Conservation (phyloP, 2,888 invertebrate species). For the Eristalis arbustorum region DNA sequence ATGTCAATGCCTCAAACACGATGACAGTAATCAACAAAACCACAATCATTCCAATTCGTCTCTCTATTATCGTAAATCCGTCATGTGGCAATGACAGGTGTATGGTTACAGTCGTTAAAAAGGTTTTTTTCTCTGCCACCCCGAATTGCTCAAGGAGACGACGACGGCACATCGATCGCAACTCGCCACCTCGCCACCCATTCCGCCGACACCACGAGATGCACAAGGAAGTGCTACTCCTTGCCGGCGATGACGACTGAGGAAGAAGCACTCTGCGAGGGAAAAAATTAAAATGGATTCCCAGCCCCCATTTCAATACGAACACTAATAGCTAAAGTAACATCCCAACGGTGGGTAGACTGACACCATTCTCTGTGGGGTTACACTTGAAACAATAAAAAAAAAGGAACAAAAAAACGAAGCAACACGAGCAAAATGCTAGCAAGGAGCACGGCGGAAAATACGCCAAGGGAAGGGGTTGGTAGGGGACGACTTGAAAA, state of each 20-base stretch:
- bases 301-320: constrained; percentile 29
- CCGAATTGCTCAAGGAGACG: neutral
- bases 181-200: neutral
- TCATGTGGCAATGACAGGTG: neutral
- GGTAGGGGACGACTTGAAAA: neutral
- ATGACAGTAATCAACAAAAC: neutral
- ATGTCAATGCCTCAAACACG: neutral
- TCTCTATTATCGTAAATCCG: neutral
- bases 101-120: neutral
- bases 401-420: neutral
- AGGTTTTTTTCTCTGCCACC: neutral
- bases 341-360: constrained; percentile 4
- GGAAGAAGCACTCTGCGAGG: neutral
- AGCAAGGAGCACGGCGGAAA: neutral
- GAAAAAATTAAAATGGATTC: constrained; percentile 21
- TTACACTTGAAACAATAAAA: neutral
- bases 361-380: constrained; percentile 14
- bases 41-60: neutral
- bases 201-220: neutral
- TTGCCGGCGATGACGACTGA: neutral
- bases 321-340: constrained; percentile 28
- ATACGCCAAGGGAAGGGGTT: neutral
- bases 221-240: neutral
- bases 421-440: neutral
- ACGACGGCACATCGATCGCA: neutral